A percentile compares a stretch with the other conserved stretches of the same genome.
phyloP scores from a whole-genome alignment of 2,113 vertebrate species.

The Aegypius monachus region DNA sequence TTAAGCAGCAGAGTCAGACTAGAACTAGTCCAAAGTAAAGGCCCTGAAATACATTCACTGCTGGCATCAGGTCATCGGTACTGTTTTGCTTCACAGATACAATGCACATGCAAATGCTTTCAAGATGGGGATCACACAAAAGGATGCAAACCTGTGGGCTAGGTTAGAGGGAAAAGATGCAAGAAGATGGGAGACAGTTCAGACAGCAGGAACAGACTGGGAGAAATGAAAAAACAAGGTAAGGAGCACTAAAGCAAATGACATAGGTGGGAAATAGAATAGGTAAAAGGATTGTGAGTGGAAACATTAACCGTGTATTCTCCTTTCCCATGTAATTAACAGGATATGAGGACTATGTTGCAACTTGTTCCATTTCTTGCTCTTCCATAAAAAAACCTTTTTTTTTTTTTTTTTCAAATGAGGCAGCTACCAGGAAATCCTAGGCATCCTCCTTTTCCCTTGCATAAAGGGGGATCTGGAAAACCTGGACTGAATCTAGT shows the following conservation, averaged over 20 bases:
- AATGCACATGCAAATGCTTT: not conserved
- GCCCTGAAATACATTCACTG: not conserved
- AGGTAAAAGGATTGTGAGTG: not conserved
- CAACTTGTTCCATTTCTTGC: not conserved
- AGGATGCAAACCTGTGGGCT: not conserved
- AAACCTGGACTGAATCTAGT: not conserved
- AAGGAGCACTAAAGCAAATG: not conserved
- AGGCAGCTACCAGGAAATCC: not conserved
- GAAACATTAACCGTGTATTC: not conserved
- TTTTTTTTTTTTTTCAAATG: not conserved
- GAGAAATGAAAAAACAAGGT: not conserved
- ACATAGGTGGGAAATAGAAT: not conserved
- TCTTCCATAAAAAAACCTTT: not conserved
- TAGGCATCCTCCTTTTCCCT: not conserved
- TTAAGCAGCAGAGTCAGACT: not conserved
- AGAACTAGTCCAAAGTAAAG: not conserved
- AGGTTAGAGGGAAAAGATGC: not conserved
- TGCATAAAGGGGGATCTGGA: not conserved
- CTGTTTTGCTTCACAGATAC: not conserved
- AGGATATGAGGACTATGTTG: not conserved
- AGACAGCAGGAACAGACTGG: not conserved
- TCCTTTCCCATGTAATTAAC: not conserved
- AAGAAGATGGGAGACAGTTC: not conserved
- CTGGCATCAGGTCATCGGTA: fast-evolving
- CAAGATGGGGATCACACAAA: not conserved